Base-by-base conservation (phyloP, 2,113 vertebrate genomes). In the Machaerirhynchus nigripectus region DNA sequence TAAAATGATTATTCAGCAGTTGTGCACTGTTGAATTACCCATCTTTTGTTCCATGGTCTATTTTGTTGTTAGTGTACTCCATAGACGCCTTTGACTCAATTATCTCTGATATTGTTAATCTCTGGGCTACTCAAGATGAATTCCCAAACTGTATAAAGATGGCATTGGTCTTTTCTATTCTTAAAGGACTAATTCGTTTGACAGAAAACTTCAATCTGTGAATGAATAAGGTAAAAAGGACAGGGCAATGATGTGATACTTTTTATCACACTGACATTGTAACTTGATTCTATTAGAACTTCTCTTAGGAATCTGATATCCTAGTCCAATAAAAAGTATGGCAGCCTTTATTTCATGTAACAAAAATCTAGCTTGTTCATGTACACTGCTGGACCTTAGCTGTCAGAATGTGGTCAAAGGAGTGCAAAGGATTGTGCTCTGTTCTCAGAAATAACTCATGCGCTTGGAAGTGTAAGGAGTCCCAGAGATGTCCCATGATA, bases 211-310 rank as follows among this genome's bases (percentile, higher is more conserved):
- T 96, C 93, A 92, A 39, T 56, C 89, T 59, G 96, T 76, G 96
- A 96, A 97, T 97, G 96, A 97, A 97, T 93, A 97, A 97, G 50
- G 81, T 84, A 97, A 89, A 91, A 80, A 52, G 87, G 91, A 96
- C 64, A 90, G 75, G 68, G 57, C 69, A 86, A 90, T 21, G 76
- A 90, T 83, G 83, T 26, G 91, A 95, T 95, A 93, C 83, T 94
- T 90, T 92, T 95, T 97, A 95, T 96, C 96, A 95, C 91, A 78
- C 56, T 93, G 84, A 88, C 83, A 46, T 52, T 87, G 90, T 71
- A 85, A 95, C 93, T 93, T 21, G 69, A 96, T 64, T 90, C 94
- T 96, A 56, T 69, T 93, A 83, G 86, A 84, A 76, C 73, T 74
- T 28, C 76, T 85, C 67, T 84, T 86, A 89, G 95, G 86, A 87